Percentiles rank a stretch among this genome's conserved stretches.
phyloP scores from a whole-genome alignment of 2,888 invertebrate genomes.

The Leptopilina syphax region DNA sequence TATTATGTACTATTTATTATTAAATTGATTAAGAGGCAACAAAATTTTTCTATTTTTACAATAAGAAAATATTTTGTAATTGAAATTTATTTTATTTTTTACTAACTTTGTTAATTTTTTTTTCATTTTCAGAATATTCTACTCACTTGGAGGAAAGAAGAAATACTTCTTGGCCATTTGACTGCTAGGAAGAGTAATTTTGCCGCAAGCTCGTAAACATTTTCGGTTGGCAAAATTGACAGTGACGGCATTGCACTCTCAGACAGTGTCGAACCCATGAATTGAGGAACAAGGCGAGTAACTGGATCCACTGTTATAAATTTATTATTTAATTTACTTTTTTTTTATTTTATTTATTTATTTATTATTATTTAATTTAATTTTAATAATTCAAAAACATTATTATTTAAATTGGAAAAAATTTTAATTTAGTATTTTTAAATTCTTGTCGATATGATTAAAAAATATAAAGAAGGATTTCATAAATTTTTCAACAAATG shows the following conservation, averaged over 20 bases:
- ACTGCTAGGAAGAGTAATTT: conserved; percentile 87
- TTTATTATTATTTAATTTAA: conserved; percentile 24
- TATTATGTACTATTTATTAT: no score
- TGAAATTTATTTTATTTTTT: not conserved
- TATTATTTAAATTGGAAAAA: no score
- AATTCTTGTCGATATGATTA: no score
- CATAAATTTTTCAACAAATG: no score
- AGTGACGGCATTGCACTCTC: conserved; percentile 76
- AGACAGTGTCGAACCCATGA: conserved; percentile 72
- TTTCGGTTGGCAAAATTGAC: conserved; percentile 80
- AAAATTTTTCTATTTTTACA: no score
- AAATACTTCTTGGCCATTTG: conserved; percentile 88
- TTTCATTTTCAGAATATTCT: not conserved
- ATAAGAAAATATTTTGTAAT: no score
- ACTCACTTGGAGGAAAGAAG: conserved; percentile 84
- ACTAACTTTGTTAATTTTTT: conserved; percentile 37
- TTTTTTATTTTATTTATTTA: conserved; percentile 53
- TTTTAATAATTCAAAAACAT: no score
- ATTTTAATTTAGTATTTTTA: no score
- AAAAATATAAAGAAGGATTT: no score
- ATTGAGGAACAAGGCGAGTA: conserved; percentile 64
- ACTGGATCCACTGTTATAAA: conserved; percentile 59
- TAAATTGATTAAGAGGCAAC: no score
- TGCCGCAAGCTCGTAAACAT: conserved; percentile 84
- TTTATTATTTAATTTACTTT: not conserved